Evolutionary conservation across 2,797 vertebrate genomes (phyloP).

Genomic region (Trematomus bernacchii): DNA sequence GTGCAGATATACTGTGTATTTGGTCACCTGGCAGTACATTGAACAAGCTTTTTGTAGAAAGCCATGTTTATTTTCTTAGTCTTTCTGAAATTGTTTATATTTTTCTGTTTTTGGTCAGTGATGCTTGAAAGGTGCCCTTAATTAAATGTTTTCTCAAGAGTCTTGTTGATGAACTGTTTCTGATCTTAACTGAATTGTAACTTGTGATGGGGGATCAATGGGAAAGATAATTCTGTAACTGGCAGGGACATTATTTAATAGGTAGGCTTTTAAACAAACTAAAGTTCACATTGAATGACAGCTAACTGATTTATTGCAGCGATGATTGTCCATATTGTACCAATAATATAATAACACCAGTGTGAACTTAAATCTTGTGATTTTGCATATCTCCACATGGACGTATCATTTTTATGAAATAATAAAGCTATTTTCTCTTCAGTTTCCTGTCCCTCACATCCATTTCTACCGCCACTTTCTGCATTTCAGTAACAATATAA

Average conservation of each 20-base stretch:
- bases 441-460: neutral
- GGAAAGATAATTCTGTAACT: neutral
- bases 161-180: neutral
- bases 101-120: neutral
- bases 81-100: neutral
- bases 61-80: neutral
- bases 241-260: neutral
- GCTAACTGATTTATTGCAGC: constrained; percentile 14
- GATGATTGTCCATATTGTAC: constrained; percentile 5
- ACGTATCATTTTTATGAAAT: constrained; percentile 13
- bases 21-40: neutral
- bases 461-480: neutral
- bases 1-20: neutral
- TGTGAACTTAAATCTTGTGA: neutral
- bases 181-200: neutral
- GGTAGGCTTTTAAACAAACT: neutral
- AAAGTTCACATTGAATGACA: constrained; percentile 21
- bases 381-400: neutral
- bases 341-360: constrained; percentile 1
- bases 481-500: neutral
- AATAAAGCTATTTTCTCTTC: constrained; percentile 24
- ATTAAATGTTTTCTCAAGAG: neutral
- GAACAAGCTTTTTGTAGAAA: constrained; percentile 16
- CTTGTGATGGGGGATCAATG: neutral
- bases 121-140: neutral